phyloP scores from a whole-genome alignment of 1,140 invertebrate species.

The Listronotus oregonensis region DNA sequence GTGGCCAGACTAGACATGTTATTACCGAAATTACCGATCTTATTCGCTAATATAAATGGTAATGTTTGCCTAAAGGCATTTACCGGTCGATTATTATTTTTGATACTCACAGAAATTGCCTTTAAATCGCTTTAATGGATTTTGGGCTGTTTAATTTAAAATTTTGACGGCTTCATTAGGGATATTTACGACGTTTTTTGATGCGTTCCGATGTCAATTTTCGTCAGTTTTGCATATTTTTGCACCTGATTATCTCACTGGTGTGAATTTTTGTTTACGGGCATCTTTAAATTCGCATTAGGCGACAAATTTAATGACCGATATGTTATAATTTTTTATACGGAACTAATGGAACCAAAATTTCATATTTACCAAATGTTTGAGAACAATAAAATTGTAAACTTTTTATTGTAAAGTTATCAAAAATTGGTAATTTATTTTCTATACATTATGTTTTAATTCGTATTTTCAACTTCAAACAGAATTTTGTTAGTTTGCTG shows the following conservation, averaged over 20 bases:
- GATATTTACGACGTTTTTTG: slow-evolving; percentile 26
- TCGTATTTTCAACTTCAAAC: too few species aligned
- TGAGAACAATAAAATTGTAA: too few species aligned
- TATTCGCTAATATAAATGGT: slow-evolving; percentile 35
- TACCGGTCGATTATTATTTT: slow-evolving; percentile 13
- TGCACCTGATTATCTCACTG: slow-evolving; percentile 12
- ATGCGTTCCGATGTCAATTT: neutral
- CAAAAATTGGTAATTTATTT: too few species aligned
- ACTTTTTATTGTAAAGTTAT: too few species aligned
- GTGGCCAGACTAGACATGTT: slow-evolving; percentile 20
- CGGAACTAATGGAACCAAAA: too few species aligned
- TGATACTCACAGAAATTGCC: slow-evolving; percentile 25
- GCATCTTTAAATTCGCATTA: slow-evolving; percentile 13
- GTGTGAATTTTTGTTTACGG: slow-evolving; percentile 10
- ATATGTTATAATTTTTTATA: too few species aligned
- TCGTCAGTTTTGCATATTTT: slow-evolving; percentile 20
- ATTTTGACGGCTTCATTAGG: slow-evolving; percentile 20
- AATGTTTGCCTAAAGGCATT: slow-evolving; percentile 20
- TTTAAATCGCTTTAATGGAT: slow-evolving; percentile 28
- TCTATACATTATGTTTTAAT: too few species aligned
- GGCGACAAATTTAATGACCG: too few species aligned
- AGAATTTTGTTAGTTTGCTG: too few species aligned
- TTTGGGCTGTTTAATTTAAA: slow-evolving; percentile 20
- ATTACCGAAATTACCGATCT: slow-evolving; percentile 27
- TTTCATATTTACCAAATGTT: too few species aligned